Evolutionary conservation across 2,888 invertebrate species (phyloP).

Genomic region (Aleiodes alternator): DNA sequence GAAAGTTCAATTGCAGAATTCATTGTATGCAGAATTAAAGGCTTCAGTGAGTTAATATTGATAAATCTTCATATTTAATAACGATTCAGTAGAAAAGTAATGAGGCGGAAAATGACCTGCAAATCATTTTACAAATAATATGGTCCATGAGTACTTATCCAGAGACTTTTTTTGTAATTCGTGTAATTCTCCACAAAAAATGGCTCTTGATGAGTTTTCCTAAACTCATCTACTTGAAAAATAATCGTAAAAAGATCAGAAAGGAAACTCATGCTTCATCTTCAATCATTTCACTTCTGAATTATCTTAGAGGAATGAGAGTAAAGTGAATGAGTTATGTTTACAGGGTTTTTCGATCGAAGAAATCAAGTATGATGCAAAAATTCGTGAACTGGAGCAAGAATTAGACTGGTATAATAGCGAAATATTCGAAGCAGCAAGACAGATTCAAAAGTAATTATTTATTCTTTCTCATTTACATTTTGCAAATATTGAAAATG

Average conservation of each 20-base stretch:
- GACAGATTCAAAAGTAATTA: constrained; percentile 53
- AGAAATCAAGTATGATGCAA: constrained; percentile 48
- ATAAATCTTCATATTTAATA: background rate
- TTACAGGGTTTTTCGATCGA: constrained; percentile 60
- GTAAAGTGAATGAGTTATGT: constrained; percentile 25
- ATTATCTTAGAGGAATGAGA: background rate
- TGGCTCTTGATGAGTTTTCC: too few relatives aligned
- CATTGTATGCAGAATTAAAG: constrained; percentile 60
- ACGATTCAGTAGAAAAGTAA: background rate
- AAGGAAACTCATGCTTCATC: too few relatives aligned
- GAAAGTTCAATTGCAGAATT: constrained; percentile 51
- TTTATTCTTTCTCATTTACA: background rate
- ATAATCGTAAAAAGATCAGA: too few relatives aligned
- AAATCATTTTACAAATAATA: background rate
- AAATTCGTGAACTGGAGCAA: constrained; percentile 56
- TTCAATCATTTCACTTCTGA: too few relatives aligned
- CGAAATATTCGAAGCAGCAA: constrained; percentile 51
- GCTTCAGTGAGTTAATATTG: constrained; percentile 57
- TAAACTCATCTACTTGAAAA: too few relatives aligned
- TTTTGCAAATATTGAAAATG: background rate
- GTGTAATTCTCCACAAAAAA: too few relatives aligned
- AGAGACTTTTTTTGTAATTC: too few relatives aligned
- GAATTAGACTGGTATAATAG: constrained; percentile 57
- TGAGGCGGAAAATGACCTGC: background rate
- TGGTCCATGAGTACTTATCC: too few relatives aligned